These are phyloP conservation scores for Caretta caretta DNA, from an alignment of 2,113 vertebrate genomes.

Conservation along the genomic window DNA sequence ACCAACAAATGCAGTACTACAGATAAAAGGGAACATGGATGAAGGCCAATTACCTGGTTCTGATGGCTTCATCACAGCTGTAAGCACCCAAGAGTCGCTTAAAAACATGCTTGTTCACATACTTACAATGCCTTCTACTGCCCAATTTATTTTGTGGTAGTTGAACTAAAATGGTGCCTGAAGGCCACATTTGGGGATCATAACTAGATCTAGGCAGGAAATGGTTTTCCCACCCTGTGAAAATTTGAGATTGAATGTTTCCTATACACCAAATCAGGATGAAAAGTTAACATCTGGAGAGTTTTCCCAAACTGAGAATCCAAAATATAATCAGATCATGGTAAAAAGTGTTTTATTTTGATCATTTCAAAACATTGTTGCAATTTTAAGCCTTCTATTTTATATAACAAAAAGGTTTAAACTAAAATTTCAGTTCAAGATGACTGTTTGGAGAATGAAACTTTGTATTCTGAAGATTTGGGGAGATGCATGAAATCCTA, in stretches of 20 bases:
- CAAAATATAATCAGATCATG: not conserved
- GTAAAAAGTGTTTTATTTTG: not conserved
- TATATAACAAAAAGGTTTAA: not conserved
- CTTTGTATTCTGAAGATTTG: not conserved
- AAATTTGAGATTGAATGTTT: not conserved
- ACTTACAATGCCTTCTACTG: not conserved
- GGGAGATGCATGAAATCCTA: not conserved
- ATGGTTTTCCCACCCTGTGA: rapidly evolving
- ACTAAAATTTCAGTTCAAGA: not conserved
- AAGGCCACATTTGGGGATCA: not conserved
- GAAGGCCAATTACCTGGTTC: not conserved
- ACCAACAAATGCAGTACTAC: not conserved
- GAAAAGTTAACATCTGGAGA: not conserved
- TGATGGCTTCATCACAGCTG: not conserved
- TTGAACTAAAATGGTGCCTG: not conserved
- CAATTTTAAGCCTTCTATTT: not conserved
- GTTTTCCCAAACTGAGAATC: not conserved
- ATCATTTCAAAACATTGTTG: not conserved
- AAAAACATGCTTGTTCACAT: not conserved
- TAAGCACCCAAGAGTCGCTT: not conserved
- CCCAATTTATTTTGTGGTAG: not conserved
- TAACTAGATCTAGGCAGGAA: not conserved
- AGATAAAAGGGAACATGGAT: not conserved
- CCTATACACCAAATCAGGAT: not conserved
- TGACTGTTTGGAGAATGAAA: not conserved